Conservation (phyloP, 1,140 invertebrate genomes). For the Drosophila biarmipes region DNA sequence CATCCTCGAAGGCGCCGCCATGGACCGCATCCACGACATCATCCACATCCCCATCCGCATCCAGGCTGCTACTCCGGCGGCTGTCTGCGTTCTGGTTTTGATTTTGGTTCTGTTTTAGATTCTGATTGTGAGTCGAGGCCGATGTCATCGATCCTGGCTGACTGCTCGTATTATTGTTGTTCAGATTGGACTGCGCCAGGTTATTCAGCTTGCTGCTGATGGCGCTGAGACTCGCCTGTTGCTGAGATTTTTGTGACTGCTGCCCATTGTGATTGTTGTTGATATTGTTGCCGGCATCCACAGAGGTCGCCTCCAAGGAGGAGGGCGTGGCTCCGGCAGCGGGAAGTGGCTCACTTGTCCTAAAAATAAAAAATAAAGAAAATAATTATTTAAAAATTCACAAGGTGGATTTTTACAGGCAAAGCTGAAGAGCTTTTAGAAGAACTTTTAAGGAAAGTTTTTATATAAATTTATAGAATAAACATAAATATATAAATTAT, state of each 20-base stretch:
- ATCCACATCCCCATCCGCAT: constrained; percentile 60
- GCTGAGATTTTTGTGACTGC: constrained; percentile 40
- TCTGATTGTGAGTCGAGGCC: constrained; percentile 3
- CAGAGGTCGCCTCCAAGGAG: constrained; percentile 26
- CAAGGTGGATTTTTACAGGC: too few relatives aligned
- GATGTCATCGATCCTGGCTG: constrained; percentile 36
- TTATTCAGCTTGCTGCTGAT: constrained; percentile 31
- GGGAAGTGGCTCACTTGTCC: constrained; percentile 68
- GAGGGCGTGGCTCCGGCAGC: constrained; percentile 35
- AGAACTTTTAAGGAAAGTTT: too few relatives aligned
- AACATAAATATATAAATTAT: background rate
- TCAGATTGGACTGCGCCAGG: constrained; percentile 32
- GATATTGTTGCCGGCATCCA: constrained; percentile 33
- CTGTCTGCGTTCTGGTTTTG: constrained; percentile 27
- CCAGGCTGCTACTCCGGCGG: constrained; percentile 65
- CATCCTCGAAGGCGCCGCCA: constrained; percentile 75
- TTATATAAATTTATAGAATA: too few relatives aligned
- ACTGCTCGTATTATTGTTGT: constrained; percentile 40
- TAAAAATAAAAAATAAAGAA: constrained; percentile 23
- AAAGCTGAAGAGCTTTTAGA: too few relatives aligned
- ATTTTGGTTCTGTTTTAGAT: background rate
- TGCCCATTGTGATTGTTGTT: constrained; percentile 33
- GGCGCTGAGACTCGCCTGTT: constrained; percentile 39
- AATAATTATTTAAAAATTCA: background rate
- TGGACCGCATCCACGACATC: constrained; percentile 59